Evolutionary conservation across 2,113 vertebrate genomes (phyloP).

Genomic region (Anarrhichthys ocellatus): DNA sequence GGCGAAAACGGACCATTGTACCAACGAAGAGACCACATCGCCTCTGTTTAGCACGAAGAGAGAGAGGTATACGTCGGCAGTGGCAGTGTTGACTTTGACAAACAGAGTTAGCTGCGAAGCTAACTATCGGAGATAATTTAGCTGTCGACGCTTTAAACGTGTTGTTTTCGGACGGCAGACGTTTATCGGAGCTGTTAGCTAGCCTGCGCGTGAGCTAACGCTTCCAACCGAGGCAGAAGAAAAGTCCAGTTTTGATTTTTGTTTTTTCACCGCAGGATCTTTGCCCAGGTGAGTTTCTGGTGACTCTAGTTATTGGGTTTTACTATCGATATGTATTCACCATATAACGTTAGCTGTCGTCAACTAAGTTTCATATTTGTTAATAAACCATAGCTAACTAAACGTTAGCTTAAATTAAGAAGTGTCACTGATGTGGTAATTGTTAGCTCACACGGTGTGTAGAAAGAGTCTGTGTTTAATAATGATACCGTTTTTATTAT

Average conservation of each 20-base stretch:
- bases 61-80: neutral
- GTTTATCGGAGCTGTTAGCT: conserved; percentile 60
- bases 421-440: conserved; percentile 34
- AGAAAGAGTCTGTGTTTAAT: neutral
- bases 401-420: conserved; percentile 57
- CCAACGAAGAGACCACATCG: neutral
- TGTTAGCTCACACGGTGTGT: neutral
- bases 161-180: conserved; percentile 65
- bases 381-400: conserved; percentile 23
- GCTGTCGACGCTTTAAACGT: conserved; percentile 44
- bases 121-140: conserved; percentile 2
- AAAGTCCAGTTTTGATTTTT: conserved; percentile 62
- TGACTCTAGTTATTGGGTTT: neutral
- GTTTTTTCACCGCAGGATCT: conserved; percentile 36
- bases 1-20: conserved; percentile 28
- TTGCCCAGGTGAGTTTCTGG: conserved; percentile 62
- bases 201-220: conserved; percentile 63
- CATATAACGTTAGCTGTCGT: neutral
- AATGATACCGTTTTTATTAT: neutral
- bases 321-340: neutral
- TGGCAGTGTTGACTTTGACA: conserved; percentile 31
- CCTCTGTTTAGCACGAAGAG: conserved; percentile 13
- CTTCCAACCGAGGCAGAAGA: conserved; percentile 55
- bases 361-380: neutral
- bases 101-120: conserved; percentile 11